Percentiles rank a stretch among this genome's conserved stretches.
phyloP scores from a whole-genome alignment of 2,888 invertebrate species.

The Scotopteryx bipunctaria region DNA sequence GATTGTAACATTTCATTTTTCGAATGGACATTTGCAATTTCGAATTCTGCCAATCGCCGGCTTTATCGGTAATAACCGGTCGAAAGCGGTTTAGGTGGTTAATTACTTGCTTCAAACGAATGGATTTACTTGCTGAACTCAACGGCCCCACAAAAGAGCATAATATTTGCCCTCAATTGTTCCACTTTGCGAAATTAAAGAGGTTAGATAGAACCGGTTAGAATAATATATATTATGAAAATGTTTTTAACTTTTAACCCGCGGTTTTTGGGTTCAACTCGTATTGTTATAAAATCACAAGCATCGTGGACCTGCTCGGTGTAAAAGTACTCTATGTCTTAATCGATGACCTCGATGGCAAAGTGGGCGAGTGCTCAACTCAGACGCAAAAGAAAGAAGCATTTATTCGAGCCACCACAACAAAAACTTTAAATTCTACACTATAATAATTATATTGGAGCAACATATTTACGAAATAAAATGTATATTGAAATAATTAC shows the following conservation, averaged over 20 bases:
- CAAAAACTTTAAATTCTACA: too few relatives aligned
- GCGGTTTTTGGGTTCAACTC: conserved; percentile 1
- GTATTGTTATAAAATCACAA: too few relatives aligned
- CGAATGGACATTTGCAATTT: conserved; percentile 32
- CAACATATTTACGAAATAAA: too few relatives aligned
- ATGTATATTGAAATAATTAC: too few relatives aligned
- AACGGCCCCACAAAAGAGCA: conserved; percentile 16
- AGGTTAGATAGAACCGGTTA: too few relatives aligned
- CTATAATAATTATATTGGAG: too few relatives aligned
- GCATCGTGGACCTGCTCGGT: too few relatives aligned
- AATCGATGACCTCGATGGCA: too few relatives aligned
- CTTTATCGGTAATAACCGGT: conserved; percentile 39
- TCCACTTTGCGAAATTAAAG: conserved; percentile 24
- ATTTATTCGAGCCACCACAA: too few relatives aligned
- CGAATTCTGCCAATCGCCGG: conserved; percentile 32
- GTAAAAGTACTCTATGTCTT: too few relatives aligned
- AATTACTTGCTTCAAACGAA: conserved; percentile 13
- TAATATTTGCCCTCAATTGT: conserved; percentile 22
- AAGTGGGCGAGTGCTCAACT: too few relatives aligned
- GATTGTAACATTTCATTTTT: conserved; percentile 32
- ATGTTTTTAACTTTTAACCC: neutral
- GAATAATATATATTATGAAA: conserved; percentile 18
- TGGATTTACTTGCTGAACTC: conserved; percentile 18
- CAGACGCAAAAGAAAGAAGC: too few relatives aligned
- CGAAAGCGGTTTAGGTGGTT: conserved; percentile 31